Percentiles rank a stretch among this genome's conserved stretches.
Conservation (phyloP, 1,140 invertebrate genomes). For the Pseudomyrmex cubaensis region DNA sequence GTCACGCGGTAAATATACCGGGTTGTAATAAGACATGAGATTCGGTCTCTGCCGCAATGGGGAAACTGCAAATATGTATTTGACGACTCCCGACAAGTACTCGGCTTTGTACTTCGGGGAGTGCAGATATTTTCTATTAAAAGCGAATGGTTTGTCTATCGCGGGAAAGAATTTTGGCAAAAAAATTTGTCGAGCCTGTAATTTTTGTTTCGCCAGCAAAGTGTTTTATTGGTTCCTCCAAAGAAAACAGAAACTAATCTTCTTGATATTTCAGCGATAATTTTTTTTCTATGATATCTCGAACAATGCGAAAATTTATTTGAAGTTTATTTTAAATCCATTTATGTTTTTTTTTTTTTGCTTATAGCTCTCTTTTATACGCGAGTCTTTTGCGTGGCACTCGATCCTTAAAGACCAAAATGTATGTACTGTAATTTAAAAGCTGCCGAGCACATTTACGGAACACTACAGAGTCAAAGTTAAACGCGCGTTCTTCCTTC, state of each 20-base stretch:
- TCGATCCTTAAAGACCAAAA: not conserved
- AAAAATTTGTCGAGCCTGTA: too few relatives aligned
- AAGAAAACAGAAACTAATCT: too few relatives aligned
- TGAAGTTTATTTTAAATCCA: too few relatives aligned
- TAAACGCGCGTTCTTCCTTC: slow-evolving; percentile 34
- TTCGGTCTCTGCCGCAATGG: not conserved
- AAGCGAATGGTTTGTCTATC: too few relatives aligned
- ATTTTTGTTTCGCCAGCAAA: too few relatives aligned
- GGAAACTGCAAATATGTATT: not conserved
- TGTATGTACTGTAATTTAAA: not conserved
- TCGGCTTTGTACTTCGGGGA: not conserved
- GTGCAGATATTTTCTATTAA: not conserved
- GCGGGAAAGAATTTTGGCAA: too few relatives aligned
- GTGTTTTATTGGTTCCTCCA: too few relatives aligned
- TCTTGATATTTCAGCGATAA: too few relatives aligned
- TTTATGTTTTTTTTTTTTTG: too few relatives aligned
- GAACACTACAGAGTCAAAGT: slow-evolving; percentile 8
- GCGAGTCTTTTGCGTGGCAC: not conserved
- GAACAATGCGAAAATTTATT: too few relatives aligned
- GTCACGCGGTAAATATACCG: slow-evolving; percentile 25
- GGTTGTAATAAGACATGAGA: slow-evolving; percentile 39
- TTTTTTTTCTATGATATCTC: too few relatives aligned
- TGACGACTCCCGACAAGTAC: slow-evolving; percentile 5
- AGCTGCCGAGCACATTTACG: not conserved
- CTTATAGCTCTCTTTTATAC: not conserved